Base-by-base conservation (phyloP, 2,797 vertebrate species). In the Neosilurus hyrtlii region DNA sequence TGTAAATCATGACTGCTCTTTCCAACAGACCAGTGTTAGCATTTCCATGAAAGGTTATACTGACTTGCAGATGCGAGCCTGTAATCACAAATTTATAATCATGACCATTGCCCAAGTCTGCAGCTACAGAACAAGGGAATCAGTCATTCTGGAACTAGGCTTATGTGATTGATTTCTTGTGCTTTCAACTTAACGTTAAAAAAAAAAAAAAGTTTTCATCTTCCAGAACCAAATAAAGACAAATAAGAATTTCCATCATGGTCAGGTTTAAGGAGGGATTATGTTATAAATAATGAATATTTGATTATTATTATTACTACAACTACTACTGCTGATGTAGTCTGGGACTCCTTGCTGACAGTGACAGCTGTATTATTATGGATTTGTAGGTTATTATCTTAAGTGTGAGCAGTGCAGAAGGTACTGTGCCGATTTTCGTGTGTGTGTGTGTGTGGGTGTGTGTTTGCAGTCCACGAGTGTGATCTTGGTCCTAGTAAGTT, bases 71-170 rank as follows among this genome's bases (percentile, higher is more conserved):
- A 76, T n/a, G 56, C 35, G 43, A 52, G 43, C 1, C 66, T 54
- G 61, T 66, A 86, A 24, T 82, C 72, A 30, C 65, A 61, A 81
- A 61, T 85, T 78, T 84, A 77, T 84, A 87, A 85, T 88, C 83
- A 86, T 74, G 65, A n/a, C 24, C 70, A n/a, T 30, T 54, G 70
- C 26, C 84, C 63, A 82, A 83, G 59, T 83, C 62, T 79, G 81
- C 70, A 87, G 63, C 63, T 37, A 49, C 61, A 77, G 79, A 81
- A 68, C 66, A 82, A 72, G 43, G 81, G 26, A 77, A 83, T 86
- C 74, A 82, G 18, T 78, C 24, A 30, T 37, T 78, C 75, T 77
- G 12, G 74, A 62, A 49, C 4, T 24, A 26, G 37, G 8, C 22
- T 62, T 63, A 20, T 51, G 35, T 49, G 74, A 56, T 59, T 37